Percentiles rank a stretch among this genome's conserved stretches.
phyloP scores from a whole-genome alignment of 23 tunicate genomes.

The Diplosoma virens region DNA sequence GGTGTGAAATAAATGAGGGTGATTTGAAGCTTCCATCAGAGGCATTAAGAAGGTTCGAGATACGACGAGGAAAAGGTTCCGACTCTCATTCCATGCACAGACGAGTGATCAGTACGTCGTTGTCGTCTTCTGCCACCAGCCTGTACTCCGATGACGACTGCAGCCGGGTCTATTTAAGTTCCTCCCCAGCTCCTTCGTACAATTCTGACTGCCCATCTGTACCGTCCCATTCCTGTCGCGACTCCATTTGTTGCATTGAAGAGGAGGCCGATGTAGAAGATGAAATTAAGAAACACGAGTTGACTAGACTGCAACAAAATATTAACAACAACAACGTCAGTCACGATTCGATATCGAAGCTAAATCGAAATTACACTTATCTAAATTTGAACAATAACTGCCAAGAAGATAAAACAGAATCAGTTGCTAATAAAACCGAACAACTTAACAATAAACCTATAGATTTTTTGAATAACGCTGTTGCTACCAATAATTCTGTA shows the following conservation, averaged over 20 bases:
- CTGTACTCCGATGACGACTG: conserved; percentile 55
- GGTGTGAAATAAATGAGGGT: no score
- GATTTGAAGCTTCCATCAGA: no score
- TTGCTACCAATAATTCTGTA: no score
- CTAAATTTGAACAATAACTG: conserved; percentile 33
- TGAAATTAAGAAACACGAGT: neutral
- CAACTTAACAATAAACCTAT: no score
- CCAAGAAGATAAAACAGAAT: conserved; percentile 18
- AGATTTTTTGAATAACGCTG: no score
- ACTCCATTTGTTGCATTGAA: conserved; percentile 18
- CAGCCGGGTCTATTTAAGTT: neutral
- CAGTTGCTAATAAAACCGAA: no score
- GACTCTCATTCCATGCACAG: no score
- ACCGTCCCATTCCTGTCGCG: neutral
- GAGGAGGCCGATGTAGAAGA: conserved; percentile 25
- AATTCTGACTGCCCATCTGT: conserved; percentile 41
- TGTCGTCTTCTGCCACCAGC: conserved; percentile 73
- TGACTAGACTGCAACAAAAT: neutral
- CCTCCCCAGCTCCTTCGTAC: conserved; percentile 32
- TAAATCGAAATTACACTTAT: conserved; percentile 5
- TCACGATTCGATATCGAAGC: conserved; percentile 14
- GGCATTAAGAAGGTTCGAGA: no score
- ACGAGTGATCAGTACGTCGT: conserved; percentile 47
- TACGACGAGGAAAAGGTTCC: conserved; percentile 4
- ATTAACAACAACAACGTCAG: neutral